phyloP scores from a whole-genome alignment of 1,140 invertebrate genomes.

The Ruditapes philippinarum region DNA sequence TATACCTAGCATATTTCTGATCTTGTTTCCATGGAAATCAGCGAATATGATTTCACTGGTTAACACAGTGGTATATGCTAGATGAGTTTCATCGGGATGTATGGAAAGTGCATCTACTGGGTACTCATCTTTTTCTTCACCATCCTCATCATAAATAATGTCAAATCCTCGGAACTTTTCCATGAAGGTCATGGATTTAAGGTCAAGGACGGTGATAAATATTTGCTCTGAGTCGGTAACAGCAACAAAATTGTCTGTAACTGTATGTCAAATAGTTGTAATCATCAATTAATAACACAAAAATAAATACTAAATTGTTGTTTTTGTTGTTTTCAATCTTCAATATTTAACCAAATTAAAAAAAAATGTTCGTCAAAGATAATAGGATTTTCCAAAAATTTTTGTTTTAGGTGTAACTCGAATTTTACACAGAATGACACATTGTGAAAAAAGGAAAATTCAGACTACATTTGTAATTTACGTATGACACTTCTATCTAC shows the following conservation, averaged over 20 bases:
- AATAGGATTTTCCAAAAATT: too few species aligned
- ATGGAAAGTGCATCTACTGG: constrained; percentile 69
- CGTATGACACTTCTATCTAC: too few species aligned
- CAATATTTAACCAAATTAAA: too few species aligned
- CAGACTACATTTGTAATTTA: too few species aligned
- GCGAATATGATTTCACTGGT: constrained; percentile 59
- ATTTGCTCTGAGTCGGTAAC: constrained; percentile 30
- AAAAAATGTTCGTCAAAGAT: too few species aligned
- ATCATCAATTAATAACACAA: too few species aligned
- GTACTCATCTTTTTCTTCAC: constrained; percentile 63
- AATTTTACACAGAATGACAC: too few species aligned
- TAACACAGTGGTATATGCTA: constrained; percentile 35
- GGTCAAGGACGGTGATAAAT: constrained; percentile 62
- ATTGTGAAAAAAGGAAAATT: too few species aligned
- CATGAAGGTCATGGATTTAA: constrained; percentile 50
- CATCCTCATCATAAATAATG: constrained; percentile 34
- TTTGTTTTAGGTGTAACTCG: too few species aligned
- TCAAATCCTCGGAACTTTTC: constrained; percentile 53
- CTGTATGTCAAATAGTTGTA: background rate
- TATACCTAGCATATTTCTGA: constrained; percentile 36
- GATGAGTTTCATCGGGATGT: constrained; percentile 51
- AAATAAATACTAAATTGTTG: too few species aligned
- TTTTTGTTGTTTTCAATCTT: too few species aligned
- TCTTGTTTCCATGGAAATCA: constrained; percentile 48
- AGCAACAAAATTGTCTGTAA: constrained; percentile 46